These are phyloP conservation scores for Hiodon alosoides DNA, from an alignment of 2,113 vertebrate genomes.

Conservation along the genomic window DNA sequence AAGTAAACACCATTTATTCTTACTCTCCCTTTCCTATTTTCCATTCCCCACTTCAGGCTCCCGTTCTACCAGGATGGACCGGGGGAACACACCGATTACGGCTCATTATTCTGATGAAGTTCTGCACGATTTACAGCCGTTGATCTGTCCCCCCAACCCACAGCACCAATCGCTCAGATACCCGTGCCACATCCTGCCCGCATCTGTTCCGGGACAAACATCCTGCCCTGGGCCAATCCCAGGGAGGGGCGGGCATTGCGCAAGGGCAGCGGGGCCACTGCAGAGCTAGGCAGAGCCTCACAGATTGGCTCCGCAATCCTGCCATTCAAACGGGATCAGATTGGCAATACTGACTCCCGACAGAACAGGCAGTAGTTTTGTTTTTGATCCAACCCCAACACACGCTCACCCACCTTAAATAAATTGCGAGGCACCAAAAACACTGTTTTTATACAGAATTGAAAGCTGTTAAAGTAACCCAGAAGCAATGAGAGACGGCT, in stretches of 20 bases:
- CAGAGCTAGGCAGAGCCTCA: not conserved
- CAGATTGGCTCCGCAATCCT: too few relatives aligned
- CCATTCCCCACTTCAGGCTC: not conserved
- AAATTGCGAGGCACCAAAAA: too few relatives aligned
- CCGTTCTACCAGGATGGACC: slow-evolving; percentile 19
- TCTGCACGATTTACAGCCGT: slow-evolving; percentile 38
- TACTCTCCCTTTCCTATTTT: not conserved
- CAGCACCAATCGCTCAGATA: slow-evolving; percentile 29
- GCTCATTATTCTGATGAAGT: slow-evolving; percentile 34
- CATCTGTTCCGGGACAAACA: slow-evolving; percentile 47
- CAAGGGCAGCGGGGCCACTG: not conserved
- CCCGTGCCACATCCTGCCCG: slow-evolving; percentile 38
- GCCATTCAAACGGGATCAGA: too few relatives aligned
- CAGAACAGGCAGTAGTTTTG: too few relatives aligned
- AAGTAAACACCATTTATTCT: slow-evolving; percentile 20
- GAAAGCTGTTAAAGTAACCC: too few relatives aligned
- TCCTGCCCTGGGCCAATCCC: slow-evolving; percentile 21
- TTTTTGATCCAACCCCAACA: too few relatives aligned
- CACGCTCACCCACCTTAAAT: too few relatives aligned
- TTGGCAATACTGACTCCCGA: too few relatives aligned
- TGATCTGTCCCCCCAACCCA: slow-evolving; percentile 25
- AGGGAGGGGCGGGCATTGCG: not conserved
- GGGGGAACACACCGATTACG: slow-evolving; percentile 17
- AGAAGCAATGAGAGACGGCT: too few relatives aligned
- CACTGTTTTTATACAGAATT: too few relatives aligned